These are phyloP conservation scores for Drosophila mimica DNA, from an alignment of 2,888 invertebrate species.

Conservation along the genomic window DNA sequence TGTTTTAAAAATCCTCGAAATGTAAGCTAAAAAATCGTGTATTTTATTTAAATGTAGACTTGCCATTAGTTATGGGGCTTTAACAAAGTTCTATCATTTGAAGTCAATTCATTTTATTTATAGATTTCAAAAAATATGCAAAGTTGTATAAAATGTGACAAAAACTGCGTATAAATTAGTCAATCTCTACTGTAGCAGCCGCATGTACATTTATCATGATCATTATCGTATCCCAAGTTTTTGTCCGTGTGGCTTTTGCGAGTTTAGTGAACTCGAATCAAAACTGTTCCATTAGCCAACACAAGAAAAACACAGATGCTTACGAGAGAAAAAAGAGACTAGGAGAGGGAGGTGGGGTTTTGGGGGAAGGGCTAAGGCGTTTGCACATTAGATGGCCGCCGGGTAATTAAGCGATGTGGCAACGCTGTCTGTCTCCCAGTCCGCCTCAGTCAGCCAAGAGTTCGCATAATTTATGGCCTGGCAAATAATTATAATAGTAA, in stretches of 20 bases:
- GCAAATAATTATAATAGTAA: constrained; percentile 77
- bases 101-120: background rate
- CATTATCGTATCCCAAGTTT: constrained; percentile 39
- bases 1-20: background rate
- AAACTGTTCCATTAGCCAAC: constrained; percentile 67
- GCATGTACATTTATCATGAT: constrained; percentile 32
- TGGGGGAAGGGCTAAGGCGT: background rate
- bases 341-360: background rate
- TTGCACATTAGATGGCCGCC: constrained; percentile 50
- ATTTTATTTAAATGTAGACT: background rate
- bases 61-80: background rate
- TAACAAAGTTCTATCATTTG: background rate
- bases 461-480: constrained; percentile 75
- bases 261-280: constrained; percentile 55
- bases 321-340: background rate
- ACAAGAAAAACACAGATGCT: constrained; percentile 1
- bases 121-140: background rate
- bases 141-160: constrained; percentile 3
- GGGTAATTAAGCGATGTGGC: constrained; percentile 77
- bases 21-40: background rate
- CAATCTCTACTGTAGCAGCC: constrained; percentile 47
- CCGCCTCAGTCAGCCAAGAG: constrained; percentile 32
- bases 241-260: constrained; percentile 30
- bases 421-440: constrained; percentile 43
- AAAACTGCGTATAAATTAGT: constrained; percentile 34